These are phyloP conservation scores for Papilio polytes DNA, from an alignment of 1,140 invertebrate genomes.

Conservation along the genomic window DNA sequence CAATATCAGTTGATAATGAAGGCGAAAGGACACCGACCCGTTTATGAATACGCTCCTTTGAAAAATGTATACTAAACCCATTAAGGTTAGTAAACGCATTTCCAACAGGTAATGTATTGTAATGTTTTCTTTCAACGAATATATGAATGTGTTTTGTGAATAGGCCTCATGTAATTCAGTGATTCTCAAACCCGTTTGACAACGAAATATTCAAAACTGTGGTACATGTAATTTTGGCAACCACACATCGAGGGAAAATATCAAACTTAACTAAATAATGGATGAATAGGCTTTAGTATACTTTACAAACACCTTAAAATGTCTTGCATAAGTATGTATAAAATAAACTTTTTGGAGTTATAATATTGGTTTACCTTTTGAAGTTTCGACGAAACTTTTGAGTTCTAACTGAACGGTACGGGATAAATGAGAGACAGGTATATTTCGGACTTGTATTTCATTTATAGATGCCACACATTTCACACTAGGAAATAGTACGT, in stretches of 20 bases:
- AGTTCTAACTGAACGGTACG: no score
- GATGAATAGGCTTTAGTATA: no score
- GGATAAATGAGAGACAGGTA: no score
- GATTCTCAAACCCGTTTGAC: neutral
- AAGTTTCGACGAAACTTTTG: no score
- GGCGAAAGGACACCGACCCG: constrained; percentile 34
- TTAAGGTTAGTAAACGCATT: constrained; percentile 33
- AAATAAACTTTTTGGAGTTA: no score
- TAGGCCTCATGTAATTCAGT: neutral
- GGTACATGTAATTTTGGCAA: no score
- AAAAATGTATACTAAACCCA: constrained; percentile 30
- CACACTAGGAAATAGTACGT: neutral
- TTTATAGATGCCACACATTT: neutral
- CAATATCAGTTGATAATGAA: constrained; percentile 17
- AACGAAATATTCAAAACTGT: no score
- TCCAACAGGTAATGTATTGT: constrained; percentile 25
- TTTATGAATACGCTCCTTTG: constrained; percentile 28
- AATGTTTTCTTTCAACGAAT: constrained; percentile 21
- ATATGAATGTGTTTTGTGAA: constrained; percentile 17
- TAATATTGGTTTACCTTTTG: no score
- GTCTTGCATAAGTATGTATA: no score
- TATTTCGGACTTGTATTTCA: neutral
- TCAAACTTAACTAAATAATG: no score
- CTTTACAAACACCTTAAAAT: no score
- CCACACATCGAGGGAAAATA: no score